Percentiles rank a stretch among this genome's conserved stretches.
These are phyloP conservation scores for Calidris pugnax DNA, from an alignment of 2,113 vertebrate genomes.

Conservation along the genomic window DNA sequence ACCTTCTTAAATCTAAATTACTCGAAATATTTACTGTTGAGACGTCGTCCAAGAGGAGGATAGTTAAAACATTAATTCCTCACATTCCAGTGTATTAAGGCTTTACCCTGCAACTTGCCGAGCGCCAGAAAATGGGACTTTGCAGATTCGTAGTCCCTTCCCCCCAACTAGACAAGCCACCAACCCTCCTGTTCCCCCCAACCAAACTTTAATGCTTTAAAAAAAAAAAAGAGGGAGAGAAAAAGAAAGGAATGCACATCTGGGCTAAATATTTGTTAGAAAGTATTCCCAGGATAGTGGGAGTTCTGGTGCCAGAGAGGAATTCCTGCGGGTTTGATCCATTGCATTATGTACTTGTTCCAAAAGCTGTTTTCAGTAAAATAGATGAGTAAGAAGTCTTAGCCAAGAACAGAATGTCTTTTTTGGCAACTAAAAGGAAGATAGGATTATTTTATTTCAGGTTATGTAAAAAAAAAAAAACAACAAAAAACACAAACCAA, in stretches of 20 bases:
- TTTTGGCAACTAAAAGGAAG: slow-evolving; percentile 66
- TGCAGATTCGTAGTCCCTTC: not conserved
- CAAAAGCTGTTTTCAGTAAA: slow-evolving; percentile 83
- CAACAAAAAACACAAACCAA: not conserved
- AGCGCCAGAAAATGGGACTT: slow-evolving; percentile 33
- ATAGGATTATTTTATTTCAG: slow-evolving; percentile 71
- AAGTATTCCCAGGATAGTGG: slow-evolving; percentile 82
- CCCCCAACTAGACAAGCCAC: not conserved
- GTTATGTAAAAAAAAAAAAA: slow-evolving; percentile 58
- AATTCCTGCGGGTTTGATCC: slow-evolving; percentile 92
- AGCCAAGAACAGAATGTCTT: slow-evolving; percentile 90
- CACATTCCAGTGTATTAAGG: slow-evolving; percentile 48
- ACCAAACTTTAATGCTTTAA: slow-evolving; percentile 16
- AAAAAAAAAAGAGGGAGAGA: slow-evolving; percentile 13
- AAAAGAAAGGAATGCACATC: slow-evolving; percentile 81
- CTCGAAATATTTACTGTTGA: slow-evolving; percentile 66
- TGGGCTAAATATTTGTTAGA: slow-evolving; percentile 86
- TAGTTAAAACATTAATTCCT: slow-evolving; percentile 65
- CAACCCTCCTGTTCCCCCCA: not conserved
- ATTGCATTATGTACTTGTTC: slow-evolving; percentile 89
- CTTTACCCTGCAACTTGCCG: slow-evolving; percentile 21
- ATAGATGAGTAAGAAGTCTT: slow-evolving; percentile 75
- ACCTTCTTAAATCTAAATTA: slow-evolving; percentile 58
- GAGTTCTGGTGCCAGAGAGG: slow-evolving; percentile 81
- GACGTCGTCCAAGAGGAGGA: slow-evolving; percentile 58